These are phyloP conservation scores for Oreochromis grahami DNA, from an alignment of 2,797 vertebrate genomes.

Conservation along the genomic window DNA sequence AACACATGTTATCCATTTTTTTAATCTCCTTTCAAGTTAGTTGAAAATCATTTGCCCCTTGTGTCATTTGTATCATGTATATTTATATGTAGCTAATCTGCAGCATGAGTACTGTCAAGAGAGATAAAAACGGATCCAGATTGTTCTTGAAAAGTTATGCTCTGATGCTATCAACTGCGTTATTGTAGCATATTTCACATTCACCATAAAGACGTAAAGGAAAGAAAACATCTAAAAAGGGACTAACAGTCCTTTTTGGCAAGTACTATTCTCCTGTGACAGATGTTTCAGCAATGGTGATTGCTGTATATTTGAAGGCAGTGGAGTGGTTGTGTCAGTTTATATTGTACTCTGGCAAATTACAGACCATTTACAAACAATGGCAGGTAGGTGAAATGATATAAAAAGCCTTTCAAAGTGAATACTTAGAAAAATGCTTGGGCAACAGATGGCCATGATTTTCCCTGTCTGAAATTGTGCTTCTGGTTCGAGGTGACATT, in stretches of 20 bases:
- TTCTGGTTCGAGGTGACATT: constrained; percentile 4
- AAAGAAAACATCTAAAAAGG: not conserved
- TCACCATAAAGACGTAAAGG: not conserved
- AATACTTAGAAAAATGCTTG: constrained; percentile 15
- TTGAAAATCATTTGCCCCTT: constrained; percentile 11
- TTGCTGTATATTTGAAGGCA: not conserved
- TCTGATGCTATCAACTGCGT: not conserved
- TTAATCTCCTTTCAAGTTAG: not conserved
- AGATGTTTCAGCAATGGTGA: not conserved
- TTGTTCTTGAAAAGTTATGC: not conserved
- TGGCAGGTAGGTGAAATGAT: not conserved
- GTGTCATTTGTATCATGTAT: not conserved
- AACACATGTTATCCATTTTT: constrained; percentile 35
- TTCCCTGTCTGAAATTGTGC: not conserved
- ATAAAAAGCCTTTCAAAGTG: constrained; percentile 1
- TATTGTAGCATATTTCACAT: not conserved
- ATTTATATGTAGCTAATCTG: not conserved
- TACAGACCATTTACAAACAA: not conserved
- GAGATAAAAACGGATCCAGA: not conserved
- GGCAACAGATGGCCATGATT: not conserved
- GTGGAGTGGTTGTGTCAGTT: not conserved
- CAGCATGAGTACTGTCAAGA: not conserved
- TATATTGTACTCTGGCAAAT: not conserved
- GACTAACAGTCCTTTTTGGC: constrained; percentile 1
- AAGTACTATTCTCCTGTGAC: not conserved